Evolutionary conservation across 2,888 invertebrate species (phyloP).

Genomic region (Ryuthela nishihirai): DNA sequence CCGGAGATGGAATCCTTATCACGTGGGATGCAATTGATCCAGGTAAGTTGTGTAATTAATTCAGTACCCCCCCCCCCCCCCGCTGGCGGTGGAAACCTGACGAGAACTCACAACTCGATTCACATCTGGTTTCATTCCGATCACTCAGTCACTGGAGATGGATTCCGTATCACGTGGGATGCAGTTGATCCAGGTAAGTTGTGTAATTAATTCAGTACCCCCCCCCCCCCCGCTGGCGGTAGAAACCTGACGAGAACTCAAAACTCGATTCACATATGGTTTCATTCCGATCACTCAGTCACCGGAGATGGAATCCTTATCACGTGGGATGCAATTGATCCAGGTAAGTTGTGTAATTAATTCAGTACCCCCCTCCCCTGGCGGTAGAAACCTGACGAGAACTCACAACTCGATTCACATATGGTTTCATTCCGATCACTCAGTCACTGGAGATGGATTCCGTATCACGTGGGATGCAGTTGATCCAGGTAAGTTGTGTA

Average conservation of each 20-base stretch:
- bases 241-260: constrained; percentile 73
- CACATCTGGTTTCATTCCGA: constrained; percentile 81
- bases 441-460: constrained; percentile 65
- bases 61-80: too few relatives aligned
- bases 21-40: constrained; percentile 72
- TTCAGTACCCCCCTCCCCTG: too few relatives aligned
- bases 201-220: too few relatives aligned
- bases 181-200: constrained; percentile 61
- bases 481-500: constrained; percentile 58
- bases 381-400: constrained; percentile 66
- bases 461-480: constrained; percentile 74
- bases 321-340: constrained; percentile 70
- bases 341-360: constrained; percentile 57
- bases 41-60: too few relatives aligned
- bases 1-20: constrained; percentile 69
- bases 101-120: constrained; percentile 70
- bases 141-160: constrained; percentile 60
- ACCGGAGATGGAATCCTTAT: constrained; percentile 68
- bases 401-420: constrained; percentile 73
- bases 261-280: constrained; percentile 73
- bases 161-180: constrained; percentile 76
- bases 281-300: constrained; percentile 66
- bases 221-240: too few relatives aligned
- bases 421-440: constrained; percentile 73
- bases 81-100: constrained; percentile 65